phyloP scores from a whole-genome alignment of 2,888 invertebrate genomes.

The Melanostoma scalare region DNA sequence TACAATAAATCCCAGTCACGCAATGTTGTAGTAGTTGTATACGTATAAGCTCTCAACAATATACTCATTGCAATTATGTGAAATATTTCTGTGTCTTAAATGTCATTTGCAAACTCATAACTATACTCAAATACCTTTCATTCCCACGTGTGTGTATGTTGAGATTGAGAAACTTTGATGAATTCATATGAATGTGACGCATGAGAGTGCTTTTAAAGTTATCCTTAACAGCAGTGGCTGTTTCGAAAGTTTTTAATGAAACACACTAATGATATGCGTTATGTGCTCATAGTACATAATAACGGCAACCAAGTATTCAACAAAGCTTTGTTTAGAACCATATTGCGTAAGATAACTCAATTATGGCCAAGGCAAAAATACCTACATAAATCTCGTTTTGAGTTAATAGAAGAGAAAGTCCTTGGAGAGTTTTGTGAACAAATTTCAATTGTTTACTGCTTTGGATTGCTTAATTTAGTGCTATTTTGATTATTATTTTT shows the following conservation, averaged over 20 bases:
- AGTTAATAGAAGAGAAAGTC: too few relatives aligned
- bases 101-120: conserved; percentile 5
- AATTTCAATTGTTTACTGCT: too few relatives aligned
- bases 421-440: too few relatives aligned
- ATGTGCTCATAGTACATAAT: neutral
- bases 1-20: conserved; percentile 19
- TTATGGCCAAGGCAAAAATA: conserved; percentile 34
- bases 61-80: conserved; percentile 22
- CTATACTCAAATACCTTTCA: conserved; percentile 3
- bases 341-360: conserved; percentile 49
- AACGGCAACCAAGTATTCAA: neutral
- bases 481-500: too few relatives aligned
- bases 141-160: neutral
- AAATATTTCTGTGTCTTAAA: conserved; percentile 16
- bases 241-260: conserved; percentile 14
- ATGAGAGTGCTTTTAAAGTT: conserved; percentile 32
- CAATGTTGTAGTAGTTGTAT: conserved; percentile 4
- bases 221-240: neutral
- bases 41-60: conserved; percentile 12
- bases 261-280: conserved; percentile 30
- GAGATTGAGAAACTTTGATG: conserved; percentile 1
- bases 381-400: too few relatives aligned
- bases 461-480: too few relatives aligned
- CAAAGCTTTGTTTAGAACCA: conserved; percentile 6
- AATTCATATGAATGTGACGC: conserved; percentile 6